These are phyloP conservation scores for Stomatorhinus ivindoensis DNA, from an alignment of 2,113 vertebrate genomes.

Conservation along the genomic window DNA sequence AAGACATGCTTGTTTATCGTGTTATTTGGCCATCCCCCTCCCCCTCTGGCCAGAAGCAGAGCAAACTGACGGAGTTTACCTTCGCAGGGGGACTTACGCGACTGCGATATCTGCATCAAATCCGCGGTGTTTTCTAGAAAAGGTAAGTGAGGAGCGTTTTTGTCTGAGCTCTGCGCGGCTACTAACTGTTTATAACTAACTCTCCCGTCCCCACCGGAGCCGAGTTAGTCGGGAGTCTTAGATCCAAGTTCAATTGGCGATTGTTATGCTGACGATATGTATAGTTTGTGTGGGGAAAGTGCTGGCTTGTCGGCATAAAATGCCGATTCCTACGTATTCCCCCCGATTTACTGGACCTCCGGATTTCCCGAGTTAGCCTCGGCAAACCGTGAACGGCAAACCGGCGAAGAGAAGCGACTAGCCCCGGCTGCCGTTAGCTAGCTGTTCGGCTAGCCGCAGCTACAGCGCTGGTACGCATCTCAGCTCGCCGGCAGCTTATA, in stretches of 20 bases:
- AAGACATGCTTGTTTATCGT: background rate
- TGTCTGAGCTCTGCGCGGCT: background rate
- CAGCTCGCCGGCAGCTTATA: background rate
- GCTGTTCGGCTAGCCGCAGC: background rate
- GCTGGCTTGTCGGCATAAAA: background rate
- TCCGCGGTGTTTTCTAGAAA: background rate
- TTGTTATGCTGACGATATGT: background rate
- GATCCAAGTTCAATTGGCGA: background rate
- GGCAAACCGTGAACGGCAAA: background rate
- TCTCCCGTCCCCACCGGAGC: background rate
- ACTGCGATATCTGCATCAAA: background rate
- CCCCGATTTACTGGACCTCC: background rate
- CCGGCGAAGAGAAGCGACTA: background rate
- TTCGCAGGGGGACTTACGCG: conserved; percentile 10
- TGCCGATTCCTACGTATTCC: background rate
- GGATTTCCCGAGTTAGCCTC: background rate
- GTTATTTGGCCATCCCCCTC: conserved; percentile 13
- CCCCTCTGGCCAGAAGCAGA: conserved; percentile 13
- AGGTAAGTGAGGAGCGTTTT: conserved; percentile 6
- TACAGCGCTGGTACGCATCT: background rate
- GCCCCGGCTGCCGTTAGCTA: background rate
- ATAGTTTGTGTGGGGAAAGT: background rate
- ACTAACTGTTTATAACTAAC: background rate
- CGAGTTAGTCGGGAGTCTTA: background rate
- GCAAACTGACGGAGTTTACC: conserved; percentile 8